Evolutionary conservation across 2,888 invertebrate genomes (phyloP), one percentile per base, ranked within the genome.

Genomic region (Zeuzera pyrina): DNA sequence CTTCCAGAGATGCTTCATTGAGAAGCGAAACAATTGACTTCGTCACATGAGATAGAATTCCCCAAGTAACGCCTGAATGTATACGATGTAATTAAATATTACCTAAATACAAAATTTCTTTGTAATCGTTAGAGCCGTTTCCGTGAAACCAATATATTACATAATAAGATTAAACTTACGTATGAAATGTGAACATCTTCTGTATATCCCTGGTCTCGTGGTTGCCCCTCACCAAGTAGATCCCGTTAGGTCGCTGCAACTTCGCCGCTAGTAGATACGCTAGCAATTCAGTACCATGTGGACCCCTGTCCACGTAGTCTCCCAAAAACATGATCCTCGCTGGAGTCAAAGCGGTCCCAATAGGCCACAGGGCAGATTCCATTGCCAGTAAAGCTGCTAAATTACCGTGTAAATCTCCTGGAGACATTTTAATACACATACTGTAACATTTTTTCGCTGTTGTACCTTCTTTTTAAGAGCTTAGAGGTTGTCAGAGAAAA

Each of bases 371-470:
- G 0, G 86, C 84, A 37, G 85, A 81, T 63, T 92, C 91, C 73
- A 91, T 89, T 29, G 86, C 81, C 4, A 89, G 71, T 16, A 92
- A 68, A 43, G 92, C 91, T 5, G 76, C 64, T 39, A 88, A 86
- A 63, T 91, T 92, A 12, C 92, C 92, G 69, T 92, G 92, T 22
- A 92, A 76, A 54, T 92, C 92, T 3, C 92, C 91, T 89, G 38
- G 8, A 8, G 24, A n/a, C n/a, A n/a, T n/a, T n/a, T n/a, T n/a
- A n/a, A n/a, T n/a, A n/a, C n/a, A n/a, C n/a, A n/a, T n/a, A n/a
- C n/a, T n/a, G n/a, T n/a, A n/a, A n/a, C n/a, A n/a, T n/a, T n/a
- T n/a, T n/a, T n/a, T n/a, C n/a, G n/a, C n/a, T n/a, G n/a, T n/a
- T n/a, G n/a, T n/a, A n/a, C n/a, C n/a, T n/a, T n/a, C n/a, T n/a